Base-by-base conservation (phyloP, 2,113 vertebrate species). In the Mungos mungo region DNA sequence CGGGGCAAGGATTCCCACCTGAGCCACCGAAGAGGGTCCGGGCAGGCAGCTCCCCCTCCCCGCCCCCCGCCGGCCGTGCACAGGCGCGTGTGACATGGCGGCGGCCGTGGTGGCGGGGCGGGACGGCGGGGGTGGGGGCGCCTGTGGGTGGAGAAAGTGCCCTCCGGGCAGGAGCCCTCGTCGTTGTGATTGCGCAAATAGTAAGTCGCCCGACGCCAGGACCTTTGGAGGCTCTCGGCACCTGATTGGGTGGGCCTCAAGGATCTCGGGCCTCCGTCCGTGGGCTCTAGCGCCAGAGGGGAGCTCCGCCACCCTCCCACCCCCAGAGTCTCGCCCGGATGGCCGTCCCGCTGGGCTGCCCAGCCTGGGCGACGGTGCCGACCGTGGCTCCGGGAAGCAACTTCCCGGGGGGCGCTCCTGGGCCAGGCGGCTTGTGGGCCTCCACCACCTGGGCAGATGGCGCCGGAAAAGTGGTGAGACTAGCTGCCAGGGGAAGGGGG, bases 181-280 rank as follows among this genome's bases (percentile, higher is more conserved):
- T 33, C 10, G 3, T 14, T 11, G 19, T 7, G 18, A 25, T 19
- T 4, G 19, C 1, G 0, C 47, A 6, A 0, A 66, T 0, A 8
- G 29, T 13, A 38, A 93, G 87, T 63, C 0, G 0, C 1, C 35
- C 2, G 0, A 7, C 0, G 0, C 50, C 57, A 1, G 1, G 19
- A 2, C 79, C 47, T 1, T 0, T 9, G 2, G n/a, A 66, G 69
- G 4, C 74, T 19, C 18, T 3, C 19, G 0, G 68, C 41, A 0
- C 71, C 25, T 0, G 19, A 2, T 0, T 12, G 29, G 50, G 13
- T 18, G 63, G 21, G 7, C 5, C 21, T 0, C 2, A 0, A 60
- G 29, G 65, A 11, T 35, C 68, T 21, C 16, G 0, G 88, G 45
- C 63, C 50, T 80, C 3, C 0, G 7, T 33, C 47, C 38, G 45